Base-by-base conservation (phyloP, 2,113 vertebrate genomes). In the Rhizomys pruinosus region DNA sequence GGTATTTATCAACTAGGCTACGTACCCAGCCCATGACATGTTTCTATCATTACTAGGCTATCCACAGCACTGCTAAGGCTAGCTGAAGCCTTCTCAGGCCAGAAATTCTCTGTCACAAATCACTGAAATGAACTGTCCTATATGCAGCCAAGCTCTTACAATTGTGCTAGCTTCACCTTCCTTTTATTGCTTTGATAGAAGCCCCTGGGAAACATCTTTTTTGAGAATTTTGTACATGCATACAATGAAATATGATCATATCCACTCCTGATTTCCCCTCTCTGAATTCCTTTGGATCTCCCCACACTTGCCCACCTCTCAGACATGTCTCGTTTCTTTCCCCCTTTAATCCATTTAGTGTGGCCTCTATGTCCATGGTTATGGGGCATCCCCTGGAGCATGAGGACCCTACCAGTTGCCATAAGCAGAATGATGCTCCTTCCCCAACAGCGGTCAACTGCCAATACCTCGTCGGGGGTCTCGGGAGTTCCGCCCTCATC, bases 151-250 rank as follows among this genome's bases (percentile, higher is more conserved):
- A 52, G 4, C 61, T 68, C 23, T 78, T 61, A 76, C 16, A 44
- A n/a, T 64, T 52, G 7, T 57, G 68, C 86, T 29, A 86, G 64
- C 63, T 96, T 93, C 32, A 69, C 42, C 52, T 73, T 73, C 90
- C 32, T 71, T 73, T 86, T 42, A 52, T 74, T 63, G 69, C 25
- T 86, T 91, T 39, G 64, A 64, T 68, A 69, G n/a, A 95, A 52
- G 47, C 6, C 47, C 47, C 47, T 52, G 11, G 15, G 52, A 82
- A 80, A 92, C 29, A 59, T 78, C 34, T 78, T n/a, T 57, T 78
- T n/a, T 57, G 76, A 78, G 47, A 78, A 78, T 78, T 59, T 25
- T 20, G 37, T 79, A 59, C 6, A 16, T 59, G 34, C 16, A 37
- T 16, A 79, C 20, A 79, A 79, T 79, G 12, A 59, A 59, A 79